These are phyloP conservation scores for Nilaparvata lugens DNA, from an alignment of 1,140 invertebrate genomes.

Conservation along the genomic window DNA sequence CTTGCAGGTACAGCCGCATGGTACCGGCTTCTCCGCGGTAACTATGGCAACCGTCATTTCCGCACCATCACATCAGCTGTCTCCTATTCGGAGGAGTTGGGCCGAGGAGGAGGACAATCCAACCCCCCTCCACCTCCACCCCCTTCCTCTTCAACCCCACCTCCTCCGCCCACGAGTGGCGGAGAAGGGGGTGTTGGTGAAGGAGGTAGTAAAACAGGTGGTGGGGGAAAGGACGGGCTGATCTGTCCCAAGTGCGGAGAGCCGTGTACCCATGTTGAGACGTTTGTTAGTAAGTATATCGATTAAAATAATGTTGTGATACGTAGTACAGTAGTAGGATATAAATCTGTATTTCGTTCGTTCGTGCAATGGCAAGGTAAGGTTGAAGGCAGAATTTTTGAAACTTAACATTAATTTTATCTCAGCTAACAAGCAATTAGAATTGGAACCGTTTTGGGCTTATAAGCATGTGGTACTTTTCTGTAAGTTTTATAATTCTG, in stretches of 20 bases:
- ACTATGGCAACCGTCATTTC: too few relatives aligned
- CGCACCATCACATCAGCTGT: too few relatives aligned
- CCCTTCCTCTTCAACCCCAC: not conserved
- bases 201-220: slow-evolving; percentile 4
- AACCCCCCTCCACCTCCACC: too few relatives aligned
- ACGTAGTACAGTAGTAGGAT: not conserved
- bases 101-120: too few relatives aligned
- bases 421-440: not conserved
- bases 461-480: too few relatives aligned
- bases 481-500: too few relatives aligned
- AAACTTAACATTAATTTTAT: not conserved
- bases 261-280: slow-evolving; percentile 92
- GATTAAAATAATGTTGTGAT: not conserved
- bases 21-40: too few relatives aligned
- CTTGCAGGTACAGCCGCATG: too few relatives aligned
- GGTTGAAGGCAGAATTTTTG: not conserved
- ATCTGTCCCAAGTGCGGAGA: slow-evolving; percentile 92
- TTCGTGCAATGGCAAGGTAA: not conserved
- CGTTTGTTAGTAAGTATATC: slow-evolving; percentile 75
- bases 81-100: too few relatives aligned
- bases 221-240: slow-evolving; percentile 41
- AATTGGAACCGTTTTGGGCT: too few relatives aligned
- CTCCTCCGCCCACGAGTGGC: not conserved
- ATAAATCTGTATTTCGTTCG: not conserved
- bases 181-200: not conserved